A percentile compares a stretch with the other conserved stretches of the same genome.
Evolutionary conservation across 2,888 invertebrate species (phyloP).

Genomic region (Scrobipalpa atriplicella): DNA sequence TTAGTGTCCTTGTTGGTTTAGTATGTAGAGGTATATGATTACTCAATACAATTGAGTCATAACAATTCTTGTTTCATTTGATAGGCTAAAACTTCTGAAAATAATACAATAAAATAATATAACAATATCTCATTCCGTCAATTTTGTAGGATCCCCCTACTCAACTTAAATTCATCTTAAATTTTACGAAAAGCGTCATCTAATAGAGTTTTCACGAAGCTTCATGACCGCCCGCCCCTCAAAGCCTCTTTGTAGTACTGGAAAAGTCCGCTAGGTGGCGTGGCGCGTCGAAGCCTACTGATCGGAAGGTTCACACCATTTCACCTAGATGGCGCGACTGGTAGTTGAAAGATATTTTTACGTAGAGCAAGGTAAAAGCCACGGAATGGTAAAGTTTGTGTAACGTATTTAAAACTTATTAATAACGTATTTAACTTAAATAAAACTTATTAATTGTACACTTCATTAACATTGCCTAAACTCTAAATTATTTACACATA

Average conservation of each 20-base stretch:
- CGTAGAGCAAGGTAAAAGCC: neutral
- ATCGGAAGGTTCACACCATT: slow-evolving; percentile 45
- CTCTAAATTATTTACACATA: neutral
- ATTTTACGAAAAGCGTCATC: slow-evolving; percentile 59
- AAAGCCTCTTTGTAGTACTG: slow-evolving; percentile 58
- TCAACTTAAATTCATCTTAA: neutral
- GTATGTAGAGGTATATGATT: too few species aligned
- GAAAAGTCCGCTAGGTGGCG: slow-evolving; percentile 74
- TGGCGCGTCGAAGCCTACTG: slow-evolving; percentile 37
- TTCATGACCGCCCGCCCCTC: slow-evolving; percentile 42
- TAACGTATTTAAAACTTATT: too few species aligned
- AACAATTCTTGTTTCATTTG: too few species aligned
- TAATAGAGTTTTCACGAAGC: slow-evolving; percentile 56
- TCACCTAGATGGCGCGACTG: slow-evolving; percentile 64
- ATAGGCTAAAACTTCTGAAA: too few species aligned
- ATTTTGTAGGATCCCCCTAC: too few species aligned
- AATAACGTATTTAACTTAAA: too few species aligned
- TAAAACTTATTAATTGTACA: neutral
- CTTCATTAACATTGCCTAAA: too few species aligned
- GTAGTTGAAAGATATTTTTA: slow-evolving; percentile 16
- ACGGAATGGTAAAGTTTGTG: too few species aligned
- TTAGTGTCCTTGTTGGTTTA: too few species aligned
- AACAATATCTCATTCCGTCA: neutral
- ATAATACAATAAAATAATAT: too few species aligned
- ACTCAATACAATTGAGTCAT: too few species aligned